Evolutionary conservation across 35 echinoderm and acorn worm genomes (phyloP).

Genomic region (Chiridota heheva): DNA sequence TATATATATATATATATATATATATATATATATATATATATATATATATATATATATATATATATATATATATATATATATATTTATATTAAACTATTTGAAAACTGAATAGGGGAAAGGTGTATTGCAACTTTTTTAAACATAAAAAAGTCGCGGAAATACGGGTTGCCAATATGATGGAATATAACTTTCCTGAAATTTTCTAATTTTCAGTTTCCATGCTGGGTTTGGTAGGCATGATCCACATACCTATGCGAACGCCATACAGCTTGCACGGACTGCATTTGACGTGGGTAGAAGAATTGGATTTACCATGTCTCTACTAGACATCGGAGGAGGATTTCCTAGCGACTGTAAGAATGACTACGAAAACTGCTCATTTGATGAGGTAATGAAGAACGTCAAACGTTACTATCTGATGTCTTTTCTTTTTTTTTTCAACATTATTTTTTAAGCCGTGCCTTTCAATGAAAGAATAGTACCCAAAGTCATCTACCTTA

Average conservation of each 20-base stretch:
- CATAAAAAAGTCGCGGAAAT: no score
- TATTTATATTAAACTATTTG: no score
- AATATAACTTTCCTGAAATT: no score
- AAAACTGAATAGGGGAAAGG: no score
- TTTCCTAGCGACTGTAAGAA: neutral
- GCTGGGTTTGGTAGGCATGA: neutral
- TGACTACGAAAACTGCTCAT: neutral
- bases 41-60: no score
- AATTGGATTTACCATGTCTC: slow-evolving; percentile 18
- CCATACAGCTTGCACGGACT: neutral
- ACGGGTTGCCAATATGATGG: no score
- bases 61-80: no score
- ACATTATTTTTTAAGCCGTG: neutral
- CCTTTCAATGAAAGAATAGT: neutral
- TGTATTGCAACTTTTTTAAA: no score
- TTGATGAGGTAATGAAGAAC: slow-evolving; percentile 6
- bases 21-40: no score
- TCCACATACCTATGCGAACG: neutral
- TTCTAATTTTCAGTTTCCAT: slow-evolving; percentile 45
- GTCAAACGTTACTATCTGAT: no score
- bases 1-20: no score
- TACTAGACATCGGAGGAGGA: slow-evolving; percentile 25
- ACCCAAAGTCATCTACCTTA: neutral
- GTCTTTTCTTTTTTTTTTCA: neutral
- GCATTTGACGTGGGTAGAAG: neutral